Percentiles rank a stretch among this genome's conserved stretches.
Evolutionary conservation across 2,113 vertebrate genomes (phyloP).

Genomic region (Buteo buteo): DNA sequence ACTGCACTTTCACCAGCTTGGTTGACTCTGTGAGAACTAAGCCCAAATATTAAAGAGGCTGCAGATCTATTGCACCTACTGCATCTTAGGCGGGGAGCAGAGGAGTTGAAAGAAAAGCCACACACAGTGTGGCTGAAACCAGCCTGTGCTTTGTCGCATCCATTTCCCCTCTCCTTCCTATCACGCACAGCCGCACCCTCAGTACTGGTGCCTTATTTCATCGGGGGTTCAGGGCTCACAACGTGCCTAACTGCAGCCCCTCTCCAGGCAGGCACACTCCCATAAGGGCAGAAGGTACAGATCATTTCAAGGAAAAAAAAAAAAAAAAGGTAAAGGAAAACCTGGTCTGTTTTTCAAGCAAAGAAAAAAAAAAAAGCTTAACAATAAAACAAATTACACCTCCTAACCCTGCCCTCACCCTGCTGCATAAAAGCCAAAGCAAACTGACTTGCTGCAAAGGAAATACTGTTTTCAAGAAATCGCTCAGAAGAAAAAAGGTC

Average conservation of each 20-base stretch:
- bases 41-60: neutral
- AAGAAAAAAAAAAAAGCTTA: neutral
- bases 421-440: neutral
- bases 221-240: neutral
- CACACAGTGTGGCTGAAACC: rapidly evolving
- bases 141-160: neutral
- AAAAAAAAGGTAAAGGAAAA: neutral
- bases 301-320: neutral
- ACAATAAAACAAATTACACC: neutral
- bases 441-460: neutral
- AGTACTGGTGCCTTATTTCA: rapidly evolving
- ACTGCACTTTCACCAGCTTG: neutral
- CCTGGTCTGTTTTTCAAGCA: neutral
- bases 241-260: rapidly evolving
- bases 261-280: rapidly evolving
- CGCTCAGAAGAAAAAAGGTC: neutral
- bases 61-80: neutral
- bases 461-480: neutral
- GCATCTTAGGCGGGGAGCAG: neutral
- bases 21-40: neutral
- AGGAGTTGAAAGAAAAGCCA: neutral
- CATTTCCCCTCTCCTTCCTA: neutral
- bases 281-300: neutral
- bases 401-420: neutral
- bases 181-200: neutral